Base-by-base conservation (phyloP, 2,113 vertebrate species). In the Istiophorus platypterus region DNA sequence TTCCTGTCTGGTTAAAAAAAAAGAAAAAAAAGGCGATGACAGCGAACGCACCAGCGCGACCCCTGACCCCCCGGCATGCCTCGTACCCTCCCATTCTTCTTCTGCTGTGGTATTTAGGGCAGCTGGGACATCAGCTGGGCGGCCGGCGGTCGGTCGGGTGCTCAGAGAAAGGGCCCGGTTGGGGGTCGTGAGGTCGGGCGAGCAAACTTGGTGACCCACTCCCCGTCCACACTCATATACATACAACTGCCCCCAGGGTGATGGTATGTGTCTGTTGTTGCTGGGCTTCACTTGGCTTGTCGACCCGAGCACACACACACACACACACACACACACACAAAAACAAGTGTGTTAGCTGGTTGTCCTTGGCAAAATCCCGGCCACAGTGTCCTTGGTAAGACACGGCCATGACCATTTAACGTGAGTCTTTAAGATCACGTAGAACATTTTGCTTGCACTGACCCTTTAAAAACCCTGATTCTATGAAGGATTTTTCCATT, bases 91-190 rank as follows among this genome's bases (percentile, higher is more conserved):
- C n/a, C 78, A 49, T 74, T 89, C 62, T 89, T 78, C 70, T 63
- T 76, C 72, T 76, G 26, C 85, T 54, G 74, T 61, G 83, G 81
- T 75, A 88, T 86, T 69, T 47, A 24, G 37, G 27, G 81, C 80
- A 82, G 72, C 82, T 62, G 1, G 72, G 71, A 64, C 31, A 1
- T 37, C n/a, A 56, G 71, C 39, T 57, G 24, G 47, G 62, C 22
- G 75, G 49, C 24, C 22, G 0, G 10, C 4, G 29, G 20, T 61
- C n/a, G 27, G 64, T 17, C 20, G 22, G 0, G 29, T 0, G 78
- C 72, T 29, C 45, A 13, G 45, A 76, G 77, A 67, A 84, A 77
- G 45, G 69, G 31, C 31, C 15, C 73, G 59, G 41, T 17, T 22
- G 26, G 69, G 37, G 72, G 82, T 79, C 80, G 31, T 29, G 24